Conservation (phyloP, 2,888 invertebrate species). For the Cheiracanthium punctorium region DNA sequence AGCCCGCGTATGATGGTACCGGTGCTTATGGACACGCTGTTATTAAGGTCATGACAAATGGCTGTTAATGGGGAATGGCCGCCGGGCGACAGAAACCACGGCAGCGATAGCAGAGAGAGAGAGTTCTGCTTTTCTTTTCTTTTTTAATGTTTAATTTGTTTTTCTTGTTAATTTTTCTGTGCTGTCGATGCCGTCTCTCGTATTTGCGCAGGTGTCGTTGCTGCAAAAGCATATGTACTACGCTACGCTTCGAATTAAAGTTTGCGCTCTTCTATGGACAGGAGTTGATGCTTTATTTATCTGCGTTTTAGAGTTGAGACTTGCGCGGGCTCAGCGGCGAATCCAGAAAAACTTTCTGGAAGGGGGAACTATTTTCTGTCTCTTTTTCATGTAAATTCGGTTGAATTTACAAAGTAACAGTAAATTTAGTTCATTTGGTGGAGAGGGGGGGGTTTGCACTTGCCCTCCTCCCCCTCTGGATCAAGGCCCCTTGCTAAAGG, state of each 20-base stretch:
- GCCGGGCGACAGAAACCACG: conserved; percentile 41
- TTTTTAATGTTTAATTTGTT: background rate
- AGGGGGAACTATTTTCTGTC: too few relatives aligned
- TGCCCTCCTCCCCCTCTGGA: too few relatives aligned
- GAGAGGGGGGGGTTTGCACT: too few relatives aligned
- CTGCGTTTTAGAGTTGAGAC: too few relatives aligned
- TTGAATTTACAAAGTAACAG: too few relatives aligned
- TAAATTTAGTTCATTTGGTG: too few relatives aligned
- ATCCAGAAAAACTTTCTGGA: too few relatives aligned
- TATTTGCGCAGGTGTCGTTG: conserved; percentile 54
- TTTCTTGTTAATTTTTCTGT: conserved; percentile 1
- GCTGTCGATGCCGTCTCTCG: background rate
- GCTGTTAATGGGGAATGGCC: conserved; percentile 60
- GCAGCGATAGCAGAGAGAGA: conserved; percentile 26
- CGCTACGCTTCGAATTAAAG: background rate
- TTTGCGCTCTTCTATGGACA: too few relatives aligned
- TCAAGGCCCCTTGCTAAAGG: too few relatives aligned
- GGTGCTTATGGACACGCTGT: conserved; percentile 67
- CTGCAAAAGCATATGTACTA: background rate
- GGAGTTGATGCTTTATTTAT: too few relatives aligned
- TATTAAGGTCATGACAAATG: conserved; percentile 67
- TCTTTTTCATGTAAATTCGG: too few relatives aligned
- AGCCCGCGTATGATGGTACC: conserved; percentile 40
- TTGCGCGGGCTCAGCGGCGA: too few relatives aligned
- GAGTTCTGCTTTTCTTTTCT: background rate